Evolutionary conservation across 2,113 vertebrate genomes (phyloP).

Genomic region (Mugil cephalus): DNA sequence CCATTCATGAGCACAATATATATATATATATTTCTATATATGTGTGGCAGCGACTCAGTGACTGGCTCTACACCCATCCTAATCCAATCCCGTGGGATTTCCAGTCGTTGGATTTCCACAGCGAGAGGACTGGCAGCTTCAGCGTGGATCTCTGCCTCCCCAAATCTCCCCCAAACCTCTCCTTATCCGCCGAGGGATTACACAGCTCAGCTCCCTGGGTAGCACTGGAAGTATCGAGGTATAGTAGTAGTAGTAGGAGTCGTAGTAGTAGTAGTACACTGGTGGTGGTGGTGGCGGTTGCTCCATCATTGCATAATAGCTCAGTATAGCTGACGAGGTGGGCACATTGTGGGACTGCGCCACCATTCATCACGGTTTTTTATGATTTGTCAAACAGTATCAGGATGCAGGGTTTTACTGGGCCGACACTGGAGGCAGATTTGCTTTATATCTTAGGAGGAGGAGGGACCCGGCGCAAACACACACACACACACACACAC

Average conservation of each 20-base stretch:
- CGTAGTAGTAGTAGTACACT: slow-evolving; percentile 41
- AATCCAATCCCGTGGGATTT: slow-evolving; percentile 83
- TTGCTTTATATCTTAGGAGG: slow-evolving; percentile 46
- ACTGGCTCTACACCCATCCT: slow-evolving; percentile 77
- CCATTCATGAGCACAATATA: slow-evolving; percentile 57
- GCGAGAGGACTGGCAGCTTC: slow-evolving; percentile 75
- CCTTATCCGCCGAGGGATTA: slow-evolving; percentile 74
- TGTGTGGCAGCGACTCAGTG: slow-evolving; percentile 65
- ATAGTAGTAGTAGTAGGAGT: slow-evolving; percentile 28
- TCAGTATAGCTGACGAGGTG: slow-evolving; percentile 58
- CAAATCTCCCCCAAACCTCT: slow-evolving; percentile 73
- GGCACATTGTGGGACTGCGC: slow-evolving; percentile 60
- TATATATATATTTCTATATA: slow-evolving; percentile 13
- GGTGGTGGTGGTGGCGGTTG: slow-evolving; percentile 27
- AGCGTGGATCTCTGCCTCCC: slow-evolving; percentile 74
- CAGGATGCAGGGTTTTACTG: slow-evolving; percentile 57
- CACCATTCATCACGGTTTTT: slow-evolving; percentile 74
- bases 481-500: neutral
- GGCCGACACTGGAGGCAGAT: slow-evolving; percentile 47
- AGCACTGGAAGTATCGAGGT: slow-evolving; percentile 39
- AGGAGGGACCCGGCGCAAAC: neutral
- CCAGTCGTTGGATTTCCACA: slow-evolving; percentile 73
- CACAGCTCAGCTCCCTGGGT: slow-evolving; percentile 74
- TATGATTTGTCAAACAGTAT: slow-evolving; percentile 72
- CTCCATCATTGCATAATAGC: slow-evolving; percentile 65